A percentile compares a stretch with the other conserved stretches of the same genome.
These are phyloP conservation scores for Eristalis tenax DNA, from an alignment of 2,888 invertebrate species.

Conservation along the genomic window DNA sequence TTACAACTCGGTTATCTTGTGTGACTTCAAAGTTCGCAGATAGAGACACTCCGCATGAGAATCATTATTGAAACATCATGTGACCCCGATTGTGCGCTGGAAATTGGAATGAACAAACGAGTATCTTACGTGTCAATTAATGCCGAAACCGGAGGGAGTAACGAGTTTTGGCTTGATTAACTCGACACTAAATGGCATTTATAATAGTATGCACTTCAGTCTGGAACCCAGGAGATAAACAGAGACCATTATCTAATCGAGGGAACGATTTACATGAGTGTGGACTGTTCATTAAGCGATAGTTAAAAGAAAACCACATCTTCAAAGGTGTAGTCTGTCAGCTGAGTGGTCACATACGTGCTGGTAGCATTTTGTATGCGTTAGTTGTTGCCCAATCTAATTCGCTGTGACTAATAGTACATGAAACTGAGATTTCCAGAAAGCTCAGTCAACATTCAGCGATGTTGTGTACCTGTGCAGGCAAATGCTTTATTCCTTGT, in stretches of 20 bases:
- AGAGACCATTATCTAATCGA: neutral
- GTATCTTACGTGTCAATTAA: neutral
- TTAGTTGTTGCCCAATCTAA: neutral
- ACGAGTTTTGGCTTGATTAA: neutral
- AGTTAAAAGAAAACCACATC: neutral
- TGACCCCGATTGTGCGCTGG: conserved; percentile 8
- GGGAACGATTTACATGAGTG: neutral
- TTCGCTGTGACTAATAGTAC: neutral
- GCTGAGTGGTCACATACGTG: neutral
- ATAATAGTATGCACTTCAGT: neutral
- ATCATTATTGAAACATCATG: neutral
- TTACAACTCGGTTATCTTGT: neutral
- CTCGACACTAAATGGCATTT: neutral
- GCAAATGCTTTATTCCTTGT: too few relatives aligned
- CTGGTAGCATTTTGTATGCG: neutral
- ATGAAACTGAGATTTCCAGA: neutral
- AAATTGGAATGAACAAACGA: neutral
- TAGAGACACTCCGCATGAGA: neutral
- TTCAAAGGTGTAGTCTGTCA: neutral
- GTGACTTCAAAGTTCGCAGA: neutral
- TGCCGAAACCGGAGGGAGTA: neutral
- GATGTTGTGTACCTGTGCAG: too few relatives aligned
- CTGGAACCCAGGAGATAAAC: neutral
- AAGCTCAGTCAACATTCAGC: too few relatives aligned
- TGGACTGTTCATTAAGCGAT: neutral